Conservation (phyloP, 2,888 invertebrate genomes). For the Coenonympha arcania region DNA sequence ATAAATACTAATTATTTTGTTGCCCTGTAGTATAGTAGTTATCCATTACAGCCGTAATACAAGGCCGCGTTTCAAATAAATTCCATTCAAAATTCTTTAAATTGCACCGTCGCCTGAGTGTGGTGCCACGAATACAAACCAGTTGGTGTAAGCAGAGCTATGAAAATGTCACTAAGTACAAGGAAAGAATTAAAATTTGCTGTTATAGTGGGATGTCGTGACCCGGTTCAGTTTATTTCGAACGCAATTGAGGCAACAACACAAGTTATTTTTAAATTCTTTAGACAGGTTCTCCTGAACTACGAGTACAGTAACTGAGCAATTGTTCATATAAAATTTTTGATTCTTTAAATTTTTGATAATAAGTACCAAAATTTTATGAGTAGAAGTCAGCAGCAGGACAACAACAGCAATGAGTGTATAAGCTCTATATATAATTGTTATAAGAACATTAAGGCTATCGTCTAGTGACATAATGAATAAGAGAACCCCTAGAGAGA, state of each 20-base stretch:
- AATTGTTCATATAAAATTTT: no score
- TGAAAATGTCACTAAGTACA: constrained; percentile 9
- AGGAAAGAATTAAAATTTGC: constrained; percentile 6
- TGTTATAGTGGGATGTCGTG: constrained; percentile 3
- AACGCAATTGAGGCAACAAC: constrained; percentile 1
- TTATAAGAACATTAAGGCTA: no score
- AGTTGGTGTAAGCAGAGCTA: constrained; percentile 10
- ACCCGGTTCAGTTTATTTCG: not conserved
- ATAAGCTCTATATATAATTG: no score
- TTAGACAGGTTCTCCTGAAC: not conserved
- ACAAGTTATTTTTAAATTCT: constrained; percentile 1
- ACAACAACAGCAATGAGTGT: no score
- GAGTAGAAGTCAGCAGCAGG: no score
- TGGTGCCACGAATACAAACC: constrained; percentile 2
- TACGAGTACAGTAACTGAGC: not conserved
- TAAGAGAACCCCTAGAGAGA: no score
- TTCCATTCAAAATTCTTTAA: constrained; percentile 8
- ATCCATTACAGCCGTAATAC: not conserved
- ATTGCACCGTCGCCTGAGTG: constrained; percentile 6
- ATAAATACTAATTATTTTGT: no score
- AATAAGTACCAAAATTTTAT: no score
- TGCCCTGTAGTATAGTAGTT: no score
- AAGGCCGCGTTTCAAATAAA: not conserved
- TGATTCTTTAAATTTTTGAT: no score
- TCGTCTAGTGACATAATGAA: no score